These are phyloP conservation scores for Gracilinanus agilis DNA, from an alignment of 2,113 vertebrate genomes.

Conservation along the genomic window DNA sequence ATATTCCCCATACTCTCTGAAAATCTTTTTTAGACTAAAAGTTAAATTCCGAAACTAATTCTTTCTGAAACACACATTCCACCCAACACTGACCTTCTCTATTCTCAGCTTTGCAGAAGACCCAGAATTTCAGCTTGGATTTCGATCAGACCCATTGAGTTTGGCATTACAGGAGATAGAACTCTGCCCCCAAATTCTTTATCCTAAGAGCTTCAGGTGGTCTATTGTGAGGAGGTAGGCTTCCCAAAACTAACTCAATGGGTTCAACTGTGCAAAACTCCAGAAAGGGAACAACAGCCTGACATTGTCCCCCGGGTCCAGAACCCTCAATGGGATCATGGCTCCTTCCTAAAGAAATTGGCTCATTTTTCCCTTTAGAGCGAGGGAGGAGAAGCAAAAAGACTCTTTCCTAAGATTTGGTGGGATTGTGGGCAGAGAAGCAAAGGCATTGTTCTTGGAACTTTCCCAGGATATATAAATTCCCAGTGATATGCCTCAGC, in stretches of 20 bases:
- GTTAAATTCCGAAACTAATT: background rate
- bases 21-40: background rate
- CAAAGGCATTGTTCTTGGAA: slow-evolving; percentile 48
- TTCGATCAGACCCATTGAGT: background rate
- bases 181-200: background rate
- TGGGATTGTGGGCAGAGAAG: slow-evolving; percentile 3
- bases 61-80: background rate
- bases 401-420: slow-evolving; percentile 21
- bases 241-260: background rate
- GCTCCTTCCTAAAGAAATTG: background rate
- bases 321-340: background rate
- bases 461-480: slow-evolving; percentile 54
- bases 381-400: background rate
- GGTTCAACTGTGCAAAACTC: background rate
- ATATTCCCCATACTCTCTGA: background rate
- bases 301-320: too few relatives aligned
- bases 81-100: background rate
- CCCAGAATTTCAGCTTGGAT: background rate
- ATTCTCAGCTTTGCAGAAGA: background rate
- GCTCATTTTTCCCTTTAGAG: slow-evolving; percentile 16
- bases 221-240: background rate
- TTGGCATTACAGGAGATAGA: background rate
- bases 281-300: background rate
- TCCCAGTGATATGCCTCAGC: slow-evolving; percentile 51
- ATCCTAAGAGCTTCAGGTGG: background rate